Conservation (phyloP, 2,888 invertebrate species). For the Limnephilus lunatus region DNA sequence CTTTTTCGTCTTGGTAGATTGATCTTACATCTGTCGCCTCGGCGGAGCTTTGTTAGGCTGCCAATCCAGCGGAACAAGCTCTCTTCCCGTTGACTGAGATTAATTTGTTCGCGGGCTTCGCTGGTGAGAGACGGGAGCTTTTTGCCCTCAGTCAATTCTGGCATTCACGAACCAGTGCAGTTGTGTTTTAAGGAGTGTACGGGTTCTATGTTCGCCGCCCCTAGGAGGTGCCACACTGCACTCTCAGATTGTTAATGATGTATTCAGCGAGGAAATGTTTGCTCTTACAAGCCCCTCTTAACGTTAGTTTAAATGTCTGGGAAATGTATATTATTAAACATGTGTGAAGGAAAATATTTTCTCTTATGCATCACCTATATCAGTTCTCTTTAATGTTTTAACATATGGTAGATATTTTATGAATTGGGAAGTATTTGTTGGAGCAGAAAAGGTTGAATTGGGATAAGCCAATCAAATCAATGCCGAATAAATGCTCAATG, state of each 20-base stretch:
- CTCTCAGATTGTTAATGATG: not conserved
- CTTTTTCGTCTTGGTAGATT: slow-evolving; percentile 50
- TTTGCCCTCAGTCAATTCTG: slow-evolving; percentile 30
- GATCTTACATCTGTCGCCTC: slow-evolving; percentile 53
- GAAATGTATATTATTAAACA: not conserved
- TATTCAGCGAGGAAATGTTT: not conserved
- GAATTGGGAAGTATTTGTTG: not conserved
- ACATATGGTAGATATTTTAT: not conserved
- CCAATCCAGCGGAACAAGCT: slow-evolving; percentile 50
- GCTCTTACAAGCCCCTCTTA: not conserved
- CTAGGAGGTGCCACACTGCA: not conserved
- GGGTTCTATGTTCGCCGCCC: not conserved
- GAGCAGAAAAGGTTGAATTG: not conserved
- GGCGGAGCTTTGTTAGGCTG: slow-evolving; percentile 39
- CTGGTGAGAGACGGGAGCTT: slow-evolving; percentile 24
- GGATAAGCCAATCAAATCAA: slow-evolving; percentile 1
- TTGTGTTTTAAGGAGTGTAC: not conserved
- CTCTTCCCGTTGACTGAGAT: slow-evolving; percentile 43
- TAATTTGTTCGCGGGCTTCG: slow-evolving; percentile 47
- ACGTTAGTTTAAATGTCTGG: not conserved
- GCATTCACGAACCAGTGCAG: not conserved
- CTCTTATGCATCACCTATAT: not conserved
- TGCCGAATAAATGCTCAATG: not conserved
- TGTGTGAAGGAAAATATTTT: not conserved
- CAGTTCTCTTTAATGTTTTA: not conserved